Percentiles rank a stretch among this genome's conserved stretches.
Conservation (phyloP, 2,113 vertebrate genomes). For the Corythaeola cristata region DNA sequence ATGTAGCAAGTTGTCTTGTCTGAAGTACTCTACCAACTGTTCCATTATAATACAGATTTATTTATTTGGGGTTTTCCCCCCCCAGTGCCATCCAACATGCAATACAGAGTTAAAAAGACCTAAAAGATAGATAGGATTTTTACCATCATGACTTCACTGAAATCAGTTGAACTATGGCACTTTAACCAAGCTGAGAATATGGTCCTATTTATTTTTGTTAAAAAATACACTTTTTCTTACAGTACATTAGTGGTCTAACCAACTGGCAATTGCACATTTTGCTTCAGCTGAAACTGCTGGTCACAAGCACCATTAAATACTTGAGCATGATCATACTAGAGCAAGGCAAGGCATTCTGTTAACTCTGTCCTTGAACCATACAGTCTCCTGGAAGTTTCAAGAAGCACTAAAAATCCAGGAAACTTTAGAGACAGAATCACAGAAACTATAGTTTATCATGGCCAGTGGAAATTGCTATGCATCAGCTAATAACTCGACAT, state of each 20-base stretch:
- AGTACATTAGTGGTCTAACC: not conserved
- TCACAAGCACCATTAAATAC: slow-evolving; percentile 10
- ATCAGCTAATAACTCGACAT: not conserved
- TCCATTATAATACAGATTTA: not conserved
- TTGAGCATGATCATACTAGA: not conserved
- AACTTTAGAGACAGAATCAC: not conserved
- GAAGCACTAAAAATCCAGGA: not conserved
- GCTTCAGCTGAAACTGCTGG: not conserved
- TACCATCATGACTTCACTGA: not conserved
- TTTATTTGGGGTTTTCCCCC: not conserved
- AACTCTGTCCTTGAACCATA: not conserved
- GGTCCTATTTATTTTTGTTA: slow-evolving; percentile 17
- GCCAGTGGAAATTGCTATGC: not conserved
- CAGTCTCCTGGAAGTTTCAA: not conserved
- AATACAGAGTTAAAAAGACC: not conserved
- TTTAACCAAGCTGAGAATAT: not conserved
- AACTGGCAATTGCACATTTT: not conserved
- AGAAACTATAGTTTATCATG: not conserved
- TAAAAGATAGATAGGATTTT: not conserved
- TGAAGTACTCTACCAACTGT: not conserved
- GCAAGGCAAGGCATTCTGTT: not conserved
- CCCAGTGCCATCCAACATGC: not conserved
- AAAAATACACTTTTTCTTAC: not conserved
- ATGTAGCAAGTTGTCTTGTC: not conserved
- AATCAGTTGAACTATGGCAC: not conserved